Evolutionary conservation across 1,140 invertebrate species (phyloP), one percentile per base, ranked within the genome.

Genomic region (Tetragnatha versicolor): DNA sequence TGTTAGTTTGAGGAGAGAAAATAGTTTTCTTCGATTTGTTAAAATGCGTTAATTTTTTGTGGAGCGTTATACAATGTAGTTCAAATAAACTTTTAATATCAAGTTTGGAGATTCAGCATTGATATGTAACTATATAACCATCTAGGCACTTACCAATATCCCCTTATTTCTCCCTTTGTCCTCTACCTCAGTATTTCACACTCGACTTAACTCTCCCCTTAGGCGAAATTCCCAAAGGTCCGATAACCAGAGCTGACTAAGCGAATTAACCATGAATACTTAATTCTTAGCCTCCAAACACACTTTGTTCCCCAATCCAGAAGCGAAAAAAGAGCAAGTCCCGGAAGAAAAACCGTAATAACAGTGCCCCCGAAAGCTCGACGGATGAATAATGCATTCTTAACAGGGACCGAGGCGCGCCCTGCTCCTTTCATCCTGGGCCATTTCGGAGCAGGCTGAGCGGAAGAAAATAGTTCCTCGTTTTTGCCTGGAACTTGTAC

Each of bases 321-420:
- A 45, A 22, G 39, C 25, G 25, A 31, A 37, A 73, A 73, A 47
- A 72, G 22, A 60, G 20, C n/a, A n/a, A n/a, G n/a, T n/a, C n/a
- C n/a, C n/a, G n/a, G n/a, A n/a, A n/a, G n/a, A n/a, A n/a, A 31
- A 68, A 4, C 10, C 25, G 42, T 65, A 65, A 73, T 73, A 60
- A 60, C 29, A 49, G 6, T 1, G 20, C 20, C 63, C 37, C 69
- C 20, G 25, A 73, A 73, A 69, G 66, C 47, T 31, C 20, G 65
- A 33, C 51, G 69, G 53, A 73, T 73, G 69, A 73, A 73, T 73
- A 73, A 73, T 73, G 69, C 69, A 73, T 73, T 45, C 53, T 53
- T 73, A 73, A 73, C 69, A 42, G 51, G 53, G 53, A 58, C 69
- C 69, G 69, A 42, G n/a, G 51, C 29, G 45, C 69, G 37, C 69